These are phyloP conservation scores for Paraescarpia echinospica DNA, from an alignment of 1,140 invertebrate genomes.

Conservation along the genomic window DNA sequence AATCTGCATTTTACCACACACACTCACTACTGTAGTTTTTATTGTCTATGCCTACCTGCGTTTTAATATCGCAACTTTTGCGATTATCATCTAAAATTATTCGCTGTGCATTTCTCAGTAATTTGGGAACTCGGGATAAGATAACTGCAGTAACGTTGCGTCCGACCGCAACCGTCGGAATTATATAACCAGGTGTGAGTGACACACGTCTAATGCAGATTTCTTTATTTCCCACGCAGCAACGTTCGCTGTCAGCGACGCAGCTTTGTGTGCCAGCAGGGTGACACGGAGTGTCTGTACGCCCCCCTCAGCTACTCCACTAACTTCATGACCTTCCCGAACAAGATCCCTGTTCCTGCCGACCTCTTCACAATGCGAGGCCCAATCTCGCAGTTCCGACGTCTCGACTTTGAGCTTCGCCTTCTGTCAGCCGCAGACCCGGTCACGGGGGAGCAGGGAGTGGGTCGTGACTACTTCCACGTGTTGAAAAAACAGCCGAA, in stretches of 20 bases:
- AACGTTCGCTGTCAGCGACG: constrained; percentile 73
- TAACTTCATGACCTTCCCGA: constrained; percentile 88
- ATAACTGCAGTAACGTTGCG: background rate
- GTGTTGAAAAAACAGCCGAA: constrained; percentile 56
- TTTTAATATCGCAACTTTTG: background rate
- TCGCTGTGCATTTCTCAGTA: background rate
- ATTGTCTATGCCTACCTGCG: background rate
- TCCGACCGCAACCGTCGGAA: background rate
- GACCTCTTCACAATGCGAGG: constrained; percentile 86
- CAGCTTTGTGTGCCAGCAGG: constrained; percentile 68
- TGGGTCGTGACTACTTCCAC: constrained; percentile 40
- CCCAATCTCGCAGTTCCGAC: constrained; percentile 69
- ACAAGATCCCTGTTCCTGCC: constrained; percentile 75
- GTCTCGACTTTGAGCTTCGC: constrained; percentile 74
- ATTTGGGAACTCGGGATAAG: background rate
- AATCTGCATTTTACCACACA: background rate
- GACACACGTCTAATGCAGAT: constrained; percentile 3
- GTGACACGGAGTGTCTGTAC: constrained; percentile 72
- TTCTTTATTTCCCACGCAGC: constrained; percentile 60
- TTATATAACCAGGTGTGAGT: background rate
- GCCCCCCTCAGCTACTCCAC: constrained; percentile 82
- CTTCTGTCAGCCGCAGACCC: constrained; percentile 57
- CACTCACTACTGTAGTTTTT: background rate
- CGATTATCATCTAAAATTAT: background rate
- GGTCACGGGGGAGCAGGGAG: constrained; percentile 35